Conservation (phyloP, 2,888 invertebrate genomes). For the Tenthredo scrophulariae region DNA sequence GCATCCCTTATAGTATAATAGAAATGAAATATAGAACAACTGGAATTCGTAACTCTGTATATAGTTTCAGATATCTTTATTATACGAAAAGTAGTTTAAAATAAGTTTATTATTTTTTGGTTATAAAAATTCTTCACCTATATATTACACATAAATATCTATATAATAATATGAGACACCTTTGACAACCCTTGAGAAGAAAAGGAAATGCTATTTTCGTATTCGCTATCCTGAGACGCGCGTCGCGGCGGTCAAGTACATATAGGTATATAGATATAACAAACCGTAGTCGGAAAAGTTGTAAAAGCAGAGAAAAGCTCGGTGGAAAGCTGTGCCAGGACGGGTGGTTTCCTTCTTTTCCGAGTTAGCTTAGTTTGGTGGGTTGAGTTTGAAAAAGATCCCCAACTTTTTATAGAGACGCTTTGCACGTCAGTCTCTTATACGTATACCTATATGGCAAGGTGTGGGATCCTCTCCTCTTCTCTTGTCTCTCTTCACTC, state of each 20-base stretch:
- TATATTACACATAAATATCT: not conserved
- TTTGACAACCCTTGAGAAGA: not conserved
- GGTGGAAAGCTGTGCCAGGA: not conserved
- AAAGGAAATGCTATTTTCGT: conserved; percentile 9
- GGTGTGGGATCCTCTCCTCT: conserved; percentile 7
- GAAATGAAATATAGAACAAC: not conserved
- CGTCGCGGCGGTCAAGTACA: not conserved
- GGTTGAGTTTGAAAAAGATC: conserved; percentile 2
- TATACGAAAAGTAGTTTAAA: not conserved
- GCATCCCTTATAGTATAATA: not conserved
- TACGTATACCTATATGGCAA: not conserved
- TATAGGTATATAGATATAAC: not conserved
- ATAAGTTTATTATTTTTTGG: not conserved
- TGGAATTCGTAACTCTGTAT: not conserved
- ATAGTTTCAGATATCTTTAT: not conserved
- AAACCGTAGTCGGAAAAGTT: not conserved
- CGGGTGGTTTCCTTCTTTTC: not conserved
- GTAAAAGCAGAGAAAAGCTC: conserved; percentile 18
- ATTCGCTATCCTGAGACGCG: not conserved
- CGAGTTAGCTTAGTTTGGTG: not conserved
- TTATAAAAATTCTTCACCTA: not conserved
- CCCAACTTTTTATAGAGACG: conserved; percentile 7
- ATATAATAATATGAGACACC: not conserved
- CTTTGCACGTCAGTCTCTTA: conserved; percentile 13
- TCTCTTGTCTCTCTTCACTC: not conserved